phyloP scores from a whole-genome alignment of 2,888 invertebrate species.

The Nomada hirtipes region DNA sequence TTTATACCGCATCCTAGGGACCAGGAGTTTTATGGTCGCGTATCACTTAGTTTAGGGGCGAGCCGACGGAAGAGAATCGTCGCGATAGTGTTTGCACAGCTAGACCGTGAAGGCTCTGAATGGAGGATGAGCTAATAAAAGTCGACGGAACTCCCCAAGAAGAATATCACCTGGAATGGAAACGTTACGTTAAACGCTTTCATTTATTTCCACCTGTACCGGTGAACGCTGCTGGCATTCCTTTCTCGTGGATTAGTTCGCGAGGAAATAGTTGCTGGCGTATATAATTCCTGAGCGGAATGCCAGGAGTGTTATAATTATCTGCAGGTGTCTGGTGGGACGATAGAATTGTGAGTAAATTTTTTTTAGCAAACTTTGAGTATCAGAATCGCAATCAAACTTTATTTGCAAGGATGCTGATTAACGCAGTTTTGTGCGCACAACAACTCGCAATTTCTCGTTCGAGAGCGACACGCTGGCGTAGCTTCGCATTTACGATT shows the following conservation, averaged over 20 bases:
- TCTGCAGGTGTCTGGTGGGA: no score
- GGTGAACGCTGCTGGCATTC: not conserved
- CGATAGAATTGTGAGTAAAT: no score
- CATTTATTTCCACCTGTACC: constrained; percentile 1
- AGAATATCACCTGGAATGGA: constrained; percentile 11
- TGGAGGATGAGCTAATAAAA: constrained; percentile 15
- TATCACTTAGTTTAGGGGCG: constrained; percentile 14
- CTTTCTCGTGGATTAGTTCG: not conserved
- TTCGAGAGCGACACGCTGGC: constrained; percentile 19
- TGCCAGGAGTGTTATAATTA: no score
- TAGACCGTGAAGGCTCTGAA: not conserved
- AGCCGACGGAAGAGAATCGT: constrained; percentile 21
- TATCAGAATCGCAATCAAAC: no score
- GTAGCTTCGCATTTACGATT: constrained; percentile 66
- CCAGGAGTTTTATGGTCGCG: constrained; percentile 2
- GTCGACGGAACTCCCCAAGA: not conserved
- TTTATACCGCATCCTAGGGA: constrained; percentile 2
- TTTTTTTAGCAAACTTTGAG: no score
- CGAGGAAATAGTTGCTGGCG: not conserved
- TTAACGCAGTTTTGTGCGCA: not conserved
- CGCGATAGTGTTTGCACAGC: constrained; percentile 26
- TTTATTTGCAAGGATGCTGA: no score
- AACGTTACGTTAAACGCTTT: constrained; percentile 27
- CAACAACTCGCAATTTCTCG: constrained; percentile 29
- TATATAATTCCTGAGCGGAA: no score